Conservation (phyloP, 2,888 invertebrate genomes). For the Girardia tigrina region DNA sequence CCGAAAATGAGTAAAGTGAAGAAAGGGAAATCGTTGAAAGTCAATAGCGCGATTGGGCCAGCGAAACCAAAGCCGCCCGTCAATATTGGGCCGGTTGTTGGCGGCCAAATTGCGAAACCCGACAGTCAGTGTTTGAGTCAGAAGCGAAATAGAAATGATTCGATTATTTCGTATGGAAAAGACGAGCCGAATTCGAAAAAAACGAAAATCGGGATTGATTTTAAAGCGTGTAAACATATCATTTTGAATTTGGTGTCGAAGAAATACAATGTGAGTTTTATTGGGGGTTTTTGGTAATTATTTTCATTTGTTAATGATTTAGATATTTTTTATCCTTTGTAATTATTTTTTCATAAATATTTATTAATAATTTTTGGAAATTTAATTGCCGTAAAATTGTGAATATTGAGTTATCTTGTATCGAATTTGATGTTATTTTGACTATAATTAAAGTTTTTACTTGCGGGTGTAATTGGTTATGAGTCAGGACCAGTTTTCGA, state of each 20-base stretch:
- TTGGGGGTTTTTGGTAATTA: too few species aligned
- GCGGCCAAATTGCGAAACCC: not conserved
- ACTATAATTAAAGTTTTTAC: too few species aligned
- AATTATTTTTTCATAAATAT: too few species aligned
- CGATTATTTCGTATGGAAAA: not conserved
- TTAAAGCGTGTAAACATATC: not conserved
- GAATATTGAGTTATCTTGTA: too few species aligned
- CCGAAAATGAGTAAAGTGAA: not conserved
- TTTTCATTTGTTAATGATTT: too few species aligned
- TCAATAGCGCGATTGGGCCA: not conserved
- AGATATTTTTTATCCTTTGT: too few species aligned
- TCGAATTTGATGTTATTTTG: too few species aligned
- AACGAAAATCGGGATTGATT: not conserved
- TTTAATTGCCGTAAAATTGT: too few species aligned
- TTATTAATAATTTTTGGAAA: too few species aligned
- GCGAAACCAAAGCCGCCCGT: not conserved
- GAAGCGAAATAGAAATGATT: not conserved
- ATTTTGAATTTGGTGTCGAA: conserved; percentile 12
- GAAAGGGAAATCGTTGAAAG: not conserved
- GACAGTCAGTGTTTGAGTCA: not conserved
- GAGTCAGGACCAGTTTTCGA: too few species aligned
- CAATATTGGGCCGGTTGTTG: too few species aligned
- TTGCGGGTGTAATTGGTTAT: too few species aligned
- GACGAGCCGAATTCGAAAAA: not conserved
- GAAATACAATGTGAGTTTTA: not conserved